Conservation (phyloP, 2,888 invertebrate species). For the Trachelus troglodyta region DNA sequence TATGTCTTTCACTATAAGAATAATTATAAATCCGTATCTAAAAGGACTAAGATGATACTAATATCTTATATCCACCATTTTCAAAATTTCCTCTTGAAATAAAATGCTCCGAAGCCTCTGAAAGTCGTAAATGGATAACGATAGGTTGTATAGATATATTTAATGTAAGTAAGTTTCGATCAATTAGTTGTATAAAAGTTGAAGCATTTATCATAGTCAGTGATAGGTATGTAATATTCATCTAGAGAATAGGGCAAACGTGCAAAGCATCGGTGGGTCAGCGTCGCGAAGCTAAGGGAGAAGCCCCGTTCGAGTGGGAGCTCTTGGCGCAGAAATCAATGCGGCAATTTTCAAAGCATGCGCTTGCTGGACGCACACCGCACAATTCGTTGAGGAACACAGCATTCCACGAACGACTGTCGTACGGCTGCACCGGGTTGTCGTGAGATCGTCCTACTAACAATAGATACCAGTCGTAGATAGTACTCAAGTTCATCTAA, state of each 20-base stretch:
- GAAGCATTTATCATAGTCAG: neutral
- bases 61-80: neutral
- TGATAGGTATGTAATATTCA: neutral
- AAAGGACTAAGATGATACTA: neutral
- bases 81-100: neutral
- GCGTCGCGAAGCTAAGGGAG: neutral
- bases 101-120: neutral
- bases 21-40: neutral
- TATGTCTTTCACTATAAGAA: neutral
- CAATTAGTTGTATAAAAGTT: neutral
- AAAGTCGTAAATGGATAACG: neutral
- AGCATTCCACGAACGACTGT: neutral
- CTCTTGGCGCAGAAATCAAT: slow-evolving; percentile 66
- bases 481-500: neutral
- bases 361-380: slow-evolving; percentile 37
- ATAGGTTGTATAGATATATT: neutral
- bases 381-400: neutral
- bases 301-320: slow-evolving; percentile 6
- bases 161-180: neutral
- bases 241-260: neutral
- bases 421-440: neutral
- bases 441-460: neutral
- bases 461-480: neutral
- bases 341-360: slow-evolving; percentile 61
- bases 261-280: neutral